Evolutionary conservation across 2,113 vertebrate species (phyloP), one percentile per base, ranked within the genome.

Genomic region (Xerus inauris): DNA sequence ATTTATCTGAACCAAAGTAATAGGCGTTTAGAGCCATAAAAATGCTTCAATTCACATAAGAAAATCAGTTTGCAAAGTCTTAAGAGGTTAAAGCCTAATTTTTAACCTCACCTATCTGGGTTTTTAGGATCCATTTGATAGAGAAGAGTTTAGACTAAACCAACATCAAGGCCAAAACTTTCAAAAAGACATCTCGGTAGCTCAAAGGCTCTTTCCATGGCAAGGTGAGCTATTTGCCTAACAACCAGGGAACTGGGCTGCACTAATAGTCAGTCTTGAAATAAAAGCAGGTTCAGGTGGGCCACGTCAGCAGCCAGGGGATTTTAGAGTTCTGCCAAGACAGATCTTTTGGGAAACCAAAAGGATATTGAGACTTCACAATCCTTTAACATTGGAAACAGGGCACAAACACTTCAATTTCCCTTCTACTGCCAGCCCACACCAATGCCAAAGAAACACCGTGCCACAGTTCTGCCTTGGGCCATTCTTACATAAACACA

Each of bases 131-230:
- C 10, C 77, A 54, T 12, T 49, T 64, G 80, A 96, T 42, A 89
- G 42, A 88, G 79, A 94, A 89, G 72, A 30, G 28, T 79, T 91
- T 59, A 89, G 35, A 89, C 87, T 96, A 73, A 94, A 95, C 1
- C 32, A 94, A 81, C 3, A 69, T 19, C 84, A 91, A 85, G 73
- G 73, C 3, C 32, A 47, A 91, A 94, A 72, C 51, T 51, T 88
- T 91, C n/a, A 40, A 59, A 47, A 95, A 77, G 65, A 69, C 32
- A 38, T 17, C 32, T 64, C 1, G 0, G 16, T 35, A 71, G 67
- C 26, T 80, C 76, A 45, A 38, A 87, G 79, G 67, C 40, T 30
- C 38, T 82, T 80, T 81, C 65, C 81, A 62, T 71, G 47, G 85
- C 64, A 86, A 72, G 64, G 28, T 90, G 62, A 95, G 20, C 72